Conservation (phyloP, 2,113 vertebrate genomes). For the Polypterus bichir region DNA sequence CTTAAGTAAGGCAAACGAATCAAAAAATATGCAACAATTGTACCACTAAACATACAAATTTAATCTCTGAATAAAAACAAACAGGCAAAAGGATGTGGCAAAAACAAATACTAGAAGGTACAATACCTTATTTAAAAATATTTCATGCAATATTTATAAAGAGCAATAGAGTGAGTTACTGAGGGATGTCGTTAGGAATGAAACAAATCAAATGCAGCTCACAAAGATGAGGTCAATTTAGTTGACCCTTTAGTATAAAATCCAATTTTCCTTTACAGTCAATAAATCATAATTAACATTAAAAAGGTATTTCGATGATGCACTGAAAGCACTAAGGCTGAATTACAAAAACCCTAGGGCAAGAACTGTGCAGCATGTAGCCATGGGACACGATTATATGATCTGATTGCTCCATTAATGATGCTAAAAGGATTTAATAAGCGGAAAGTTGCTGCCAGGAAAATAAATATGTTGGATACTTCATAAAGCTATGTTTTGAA, state of each 20-base stretch:
- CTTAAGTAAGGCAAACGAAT: no score
- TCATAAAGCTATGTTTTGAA: no score
- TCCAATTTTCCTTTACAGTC: slow-evolving; percentile 4
- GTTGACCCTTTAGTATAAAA: slow-evolving; percentile 6
- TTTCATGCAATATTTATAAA: no score
- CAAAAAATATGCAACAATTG: no score
- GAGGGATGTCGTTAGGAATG: background rate
- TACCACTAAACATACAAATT: no score
- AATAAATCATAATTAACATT: slow-evolving; percentile 9
- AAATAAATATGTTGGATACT: no score
- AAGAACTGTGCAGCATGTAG: background rate
- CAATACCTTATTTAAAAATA: no score
- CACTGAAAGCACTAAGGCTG: background rate
- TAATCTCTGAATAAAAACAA: no score
- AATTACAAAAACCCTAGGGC: background rate
- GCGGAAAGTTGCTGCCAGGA: background rate
- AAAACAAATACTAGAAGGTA: no score
- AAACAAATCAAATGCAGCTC: background rate
- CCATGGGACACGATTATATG: background rate
- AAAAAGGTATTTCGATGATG: background rate
- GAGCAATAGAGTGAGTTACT: no score
- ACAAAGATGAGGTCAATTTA: background rate
- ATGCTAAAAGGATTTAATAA: background rate
- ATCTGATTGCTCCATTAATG: background rate
- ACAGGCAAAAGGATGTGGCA: no score